Percentiles rank a stretch among this genome's conserved stretches.
These are phyloP conservation scores for Apotomis betuletana DNA, from an alignment of 2,888 invertebrate species.

Conservation along the genomic window DNA sequence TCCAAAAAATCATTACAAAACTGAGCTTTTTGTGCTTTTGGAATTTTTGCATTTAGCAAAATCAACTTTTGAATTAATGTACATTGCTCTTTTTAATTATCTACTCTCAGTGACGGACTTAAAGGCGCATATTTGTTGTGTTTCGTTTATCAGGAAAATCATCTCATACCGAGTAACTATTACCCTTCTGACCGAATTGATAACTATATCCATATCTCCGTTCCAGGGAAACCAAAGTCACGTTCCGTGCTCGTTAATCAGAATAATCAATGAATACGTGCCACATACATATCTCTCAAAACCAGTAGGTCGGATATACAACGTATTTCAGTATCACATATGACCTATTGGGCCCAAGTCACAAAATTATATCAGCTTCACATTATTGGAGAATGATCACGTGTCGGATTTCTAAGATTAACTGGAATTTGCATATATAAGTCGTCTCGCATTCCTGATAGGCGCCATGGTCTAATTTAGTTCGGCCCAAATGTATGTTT, in stretches of 20 bases:
- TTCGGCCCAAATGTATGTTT: neutral
- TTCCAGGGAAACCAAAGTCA: constrained; percentile 14
- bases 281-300: constrained; percentile 1
- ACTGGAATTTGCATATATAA: constrained; percentile 33
- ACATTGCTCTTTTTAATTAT: too few relatives aligned
- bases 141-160: constrained; percentile 18
- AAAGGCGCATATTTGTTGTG: too few relatives aligned
- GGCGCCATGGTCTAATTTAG: constrained; percentile 24
- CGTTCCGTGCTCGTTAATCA: constrained; percentile 29
- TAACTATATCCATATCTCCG: constrained; percentile 8
- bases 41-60: too few relatives aligned
- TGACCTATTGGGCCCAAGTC: neutral
- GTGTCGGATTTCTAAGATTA: constrained; percentile 15
- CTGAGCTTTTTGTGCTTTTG: too few relatives aligned
- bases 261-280: constrained; percentile 24
- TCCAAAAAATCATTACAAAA: too few relatives aligned
- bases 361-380: constrained; percentile 5
- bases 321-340: neutral
- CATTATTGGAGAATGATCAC: constrained; percentile 25
- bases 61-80: too few relatives aligned
- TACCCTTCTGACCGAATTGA: constrained; percentile 19
- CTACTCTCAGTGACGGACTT: too few relatives aligned
- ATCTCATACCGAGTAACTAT: constrained; percentile 1
- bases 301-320: neutral
- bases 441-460: constrained; percentile 17